Evolutionary conservation across 1,140 invertebrate species (phyloP).

Genomic region (Diorhabda elongata): DNA sequence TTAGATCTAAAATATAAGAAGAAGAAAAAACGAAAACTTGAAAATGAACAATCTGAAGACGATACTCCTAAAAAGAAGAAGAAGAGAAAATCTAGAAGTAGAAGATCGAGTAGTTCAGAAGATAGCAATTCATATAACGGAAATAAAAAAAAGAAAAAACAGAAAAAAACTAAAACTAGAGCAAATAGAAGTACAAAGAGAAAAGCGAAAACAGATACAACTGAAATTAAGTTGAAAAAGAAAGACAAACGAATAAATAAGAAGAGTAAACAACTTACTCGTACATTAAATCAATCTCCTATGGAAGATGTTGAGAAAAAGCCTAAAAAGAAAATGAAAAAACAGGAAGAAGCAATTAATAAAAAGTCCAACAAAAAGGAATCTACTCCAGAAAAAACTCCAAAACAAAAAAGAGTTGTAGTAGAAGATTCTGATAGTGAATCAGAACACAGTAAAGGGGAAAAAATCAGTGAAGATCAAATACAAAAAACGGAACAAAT

Average conservation of each 20-base stretch:
- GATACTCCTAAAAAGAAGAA: conserved; percentile 45
- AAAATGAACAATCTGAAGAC: conserved; percentile 27
- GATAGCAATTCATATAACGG: conserved; percentile 36
- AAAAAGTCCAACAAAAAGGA: no score
- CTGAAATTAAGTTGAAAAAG: conserved; percentile 11
- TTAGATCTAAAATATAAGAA: neutral
- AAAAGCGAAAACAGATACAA: conserved; percentile 14
- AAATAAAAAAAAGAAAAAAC: conserved; percentile 49
- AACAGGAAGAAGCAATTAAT: neutral
- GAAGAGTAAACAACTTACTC: neutral
- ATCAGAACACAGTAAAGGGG: no score
- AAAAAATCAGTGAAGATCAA: no score
- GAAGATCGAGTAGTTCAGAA: conserved; percentile 47
- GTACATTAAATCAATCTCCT: neutral
- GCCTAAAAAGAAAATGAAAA: conserved; percentile 1
- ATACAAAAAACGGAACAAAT: no score
- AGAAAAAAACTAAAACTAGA: conserved; percentile 44
- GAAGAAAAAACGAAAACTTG: conserved; percentile 15
- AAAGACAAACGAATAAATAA: conserved; percentile 7
- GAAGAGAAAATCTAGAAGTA: conserved; percentile 47
- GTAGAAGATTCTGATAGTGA: no score
- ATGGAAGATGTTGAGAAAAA: neutral
- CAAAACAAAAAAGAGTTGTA: no score
- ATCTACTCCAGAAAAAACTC: no score
- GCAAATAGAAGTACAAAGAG: conserved; percentile 49